Conservation (phyloP, 2,888 invertebrate genomes). For the Melanchra persicariae region DNA sequence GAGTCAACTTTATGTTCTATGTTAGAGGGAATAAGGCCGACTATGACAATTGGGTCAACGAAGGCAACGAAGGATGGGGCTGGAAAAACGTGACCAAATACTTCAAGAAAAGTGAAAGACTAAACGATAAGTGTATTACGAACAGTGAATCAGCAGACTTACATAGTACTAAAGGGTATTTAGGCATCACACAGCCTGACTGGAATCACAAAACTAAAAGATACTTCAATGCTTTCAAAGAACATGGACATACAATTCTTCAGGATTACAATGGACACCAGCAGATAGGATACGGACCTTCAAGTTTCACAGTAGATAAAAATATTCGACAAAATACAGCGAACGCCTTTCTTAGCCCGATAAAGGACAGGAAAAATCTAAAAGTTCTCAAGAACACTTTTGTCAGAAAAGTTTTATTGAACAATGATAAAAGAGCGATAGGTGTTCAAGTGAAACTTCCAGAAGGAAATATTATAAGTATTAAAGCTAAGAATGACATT, state of each 20-base stretch:
- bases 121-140: conserved; percentile 61
- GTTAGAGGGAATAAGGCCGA: conserved; percentile 92
- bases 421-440: conserved; percentile 66
- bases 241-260: conserved; percentile 73
- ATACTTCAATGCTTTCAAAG: conserved; percentile 74
- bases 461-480: conserved; percentile 54
- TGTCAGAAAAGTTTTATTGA: conserved; percentile 73
- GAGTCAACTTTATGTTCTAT: conserved; percentile 92
- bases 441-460: conserved; percentile 73
- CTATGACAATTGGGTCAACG: conserved; percentile 92
- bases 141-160: conserved; percentile 74
- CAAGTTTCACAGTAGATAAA: conserved; percentile 69
- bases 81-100: conserved; percentile 75
- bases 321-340: conserved; percentile 74
- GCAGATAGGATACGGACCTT: conserved; percentile 73
- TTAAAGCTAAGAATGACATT: conserved; percentile 73
- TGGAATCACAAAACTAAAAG: conserved; percentile 75
- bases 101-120: conserved; percentile 75
- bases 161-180: conserved; percentile 69
- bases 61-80: conserved; percentile 89
- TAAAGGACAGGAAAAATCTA: conserved; percentile 74
- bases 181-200: conserved; percentile 75
- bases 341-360: conserved; percentile 71
- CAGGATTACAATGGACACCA: conserved; percentile 72
- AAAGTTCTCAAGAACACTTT: conserved; percentile 73